Evolutionary conservation across 1,140 invertebrate genomes (phyloP).

Genomic region (Archivesica marissinica): DNA sequence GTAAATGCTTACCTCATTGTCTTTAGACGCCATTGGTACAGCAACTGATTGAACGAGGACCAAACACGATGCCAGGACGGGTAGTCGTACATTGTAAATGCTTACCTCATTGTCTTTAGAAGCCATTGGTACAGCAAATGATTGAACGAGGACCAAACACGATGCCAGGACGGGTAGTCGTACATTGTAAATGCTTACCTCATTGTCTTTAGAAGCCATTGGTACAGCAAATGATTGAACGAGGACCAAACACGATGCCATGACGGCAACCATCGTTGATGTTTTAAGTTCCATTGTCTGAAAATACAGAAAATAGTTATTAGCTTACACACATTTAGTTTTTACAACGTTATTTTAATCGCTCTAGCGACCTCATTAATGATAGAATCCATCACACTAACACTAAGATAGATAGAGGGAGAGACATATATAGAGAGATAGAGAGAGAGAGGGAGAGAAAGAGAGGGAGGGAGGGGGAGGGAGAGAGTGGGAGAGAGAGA

Average conservation of each 20-base stretch:
- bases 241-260: constrained; percentile 6
- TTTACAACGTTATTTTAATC: no score
- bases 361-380: no score
- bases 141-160: constrained; percentile 4
- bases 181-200: no score
- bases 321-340: no score
- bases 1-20: constrained; percentile 13
- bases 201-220: background rate
- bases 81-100: no score
- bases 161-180: constrained; percentile 6
- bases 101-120: background rate
- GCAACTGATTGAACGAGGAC: background rate
- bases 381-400: no score
- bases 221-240: constrained; percentile 15
- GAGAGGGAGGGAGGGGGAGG: no score
- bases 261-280: constrained; percentile 6
- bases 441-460: no score
- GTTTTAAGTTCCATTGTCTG: constrained; percentile 27
- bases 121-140: background rate
- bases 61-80: constrained; percentile 13
- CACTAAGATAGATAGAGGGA: no score
- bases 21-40: background rate
- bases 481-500: no score
- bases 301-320: background rate
- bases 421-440: no score